A percentile compares a stretch with the other conserved stretches of the same genome.
phyloP scores from a whole-genome alignment of 2,797 vertebrate species.

The Pempheris klunzingeri region DNA sequence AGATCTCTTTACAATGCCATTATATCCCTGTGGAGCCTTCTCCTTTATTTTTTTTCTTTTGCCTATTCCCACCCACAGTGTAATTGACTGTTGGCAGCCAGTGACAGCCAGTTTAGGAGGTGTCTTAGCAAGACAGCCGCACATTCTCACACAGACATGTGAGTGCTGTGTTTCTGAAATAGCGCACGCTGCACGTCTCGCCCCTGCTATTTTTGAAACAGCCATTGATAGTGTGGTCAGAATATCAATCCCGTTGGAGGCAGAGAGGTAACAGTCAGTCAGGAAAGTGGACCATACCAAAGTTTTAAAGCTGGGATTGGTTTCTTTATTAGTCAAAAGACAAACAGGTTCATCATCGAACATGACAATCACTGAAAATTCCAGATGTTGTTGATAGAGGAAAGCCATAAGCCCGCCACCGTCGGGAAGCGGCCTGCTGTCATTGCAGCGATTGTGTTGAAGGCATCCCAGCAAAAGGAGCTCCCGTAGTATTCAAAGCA shows the following conservation, averaged over 20 bases:
- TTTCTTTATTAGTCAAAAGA: constrained; percentile 73
- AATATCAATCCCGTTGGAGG: constrained; percentile 68
- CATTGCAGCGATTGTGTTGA: constrained; percentile 48
- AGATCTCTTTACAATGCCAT: constrained; percentile 33
- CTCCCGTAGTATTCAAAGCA: constrained; percentile 97
- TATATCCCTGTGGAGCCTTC: constrained; percentile 28
- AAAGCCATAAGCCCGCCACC: constrained; percentile 40
- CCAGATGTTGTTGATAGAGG: constrained; percentile 39
- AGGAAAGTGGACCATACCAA: constrained; percentile 72
- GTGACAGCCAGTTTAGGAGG: constrained; percentile 67
- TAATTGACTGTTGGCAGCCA: constrained; percentile 70
- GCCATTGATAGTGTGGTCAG: constrained; percentile 64
- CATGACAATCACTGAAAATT: constrained; percentile 60
- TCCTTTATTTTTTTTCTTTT: constrained; percentile 17
- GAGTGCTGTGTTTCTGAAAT: constrained; percentile 71
- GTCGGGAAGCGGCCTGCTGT: constrained; percentile 29
- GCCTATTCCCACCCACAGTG: constrained; percentile 48
- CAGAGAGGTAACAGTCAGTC: constrained; percentile 64
- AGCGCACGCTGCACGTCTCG: constrained; percentile 56
- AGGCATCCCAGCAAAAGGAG: constrained; percentile 36
- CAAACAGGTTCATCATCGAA: constrained; percentile 57
- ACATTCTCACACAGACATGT: constrained; percentile 71
- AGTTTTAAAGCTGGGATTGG: constrained; percentile 56
- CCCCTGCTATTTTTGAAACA: constrained; percentile 76
- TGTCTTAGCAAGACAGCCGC: constrained; percentile 65